These are phyloP conservation scores for Campoplex capitator DNA, from an alignment of 2,888 invertebrate species.

Conservation along the genomic window DNA sequence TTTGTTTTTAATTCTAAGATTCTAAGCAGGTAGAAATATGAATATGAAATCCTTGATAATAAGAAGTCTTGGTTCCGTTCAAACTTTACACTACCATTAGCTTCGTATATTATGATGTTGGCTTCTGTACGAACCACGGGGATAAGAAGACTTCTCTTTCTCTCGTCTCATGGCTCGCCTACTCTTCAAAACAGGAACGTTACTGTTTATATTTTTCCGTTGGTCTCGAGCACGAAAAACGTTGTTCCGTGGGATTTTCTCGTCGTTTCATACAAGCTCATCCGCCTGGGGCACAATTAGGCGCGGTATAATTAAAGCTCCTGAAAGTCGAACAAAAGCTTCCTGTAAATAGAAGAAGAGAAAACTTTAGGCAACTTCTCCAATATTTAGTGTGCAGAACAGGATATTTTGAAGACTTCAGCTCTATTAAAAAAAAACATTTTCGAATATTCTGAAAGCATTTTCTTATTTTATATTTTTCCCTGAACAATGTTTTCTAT, in stretches of 20 bases:
- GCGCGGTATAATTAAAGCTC: conserved; percentile 45
- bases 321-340: conserved; percentile 39
- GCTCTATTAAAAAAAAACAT: neutral
- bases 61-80: neutral
- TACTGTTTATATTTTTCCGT: conserved; percentile 30
- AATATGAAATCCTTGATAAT: neutral
- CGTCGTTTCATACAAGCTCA: conserved; percentile 18
- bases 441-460: neutral
- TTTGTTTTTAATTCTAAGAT: neutral
- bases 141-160: neutral
- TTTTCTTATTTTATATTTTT: neutral
- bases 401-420: neutral
- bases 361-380: conserved; percentile 6
- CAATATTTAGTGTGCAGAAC: neutral
- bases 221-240: conserved; percentile 20
- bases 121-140: neutral
- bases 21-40: neutral
- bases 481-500: neutral
- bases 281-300: conserved; percentile 31
- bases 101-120: neutral
- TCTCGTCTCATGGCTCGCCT: neutral
- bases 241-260: conserved; percentile 8
- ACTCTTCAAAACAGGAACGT: conserved; percentile 6
- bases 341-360: neutral
- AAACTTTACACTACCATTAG: neutral